A percentile compares a stretch with the other conserved stretches of the same genome.
These are phyloP conservation scores for Podabrus alpinus DNA, from an alignment of 2,888 invertebrate species.

Conservation along the genomic window DNA sequence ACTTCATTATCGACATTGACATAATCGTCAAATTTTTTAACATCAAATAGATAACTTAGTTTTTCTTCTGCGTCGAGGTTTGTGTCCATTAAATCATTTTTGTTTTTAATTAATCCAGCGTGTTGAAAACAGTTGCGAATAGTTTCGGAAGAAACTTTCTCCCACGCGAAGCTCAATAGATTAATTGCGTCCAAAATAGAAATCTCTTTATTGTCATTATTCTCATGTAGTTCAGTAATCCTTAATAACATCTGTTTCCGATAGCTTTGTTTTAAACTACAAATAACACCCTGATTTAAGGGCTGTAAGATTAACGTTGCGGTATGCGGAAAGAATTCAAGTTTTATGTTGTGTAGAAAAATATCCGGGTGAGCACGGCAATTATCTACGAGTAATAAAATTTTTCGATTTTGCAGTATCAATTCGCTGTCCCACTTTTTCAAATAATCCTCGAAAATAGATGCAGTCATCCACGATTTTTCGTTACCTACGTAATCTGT, in stretches of 20 bases:
- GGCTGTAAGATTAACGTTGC: not conserved
- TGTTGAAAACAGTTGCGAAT: not conserved
- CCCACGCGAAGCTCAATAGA: not conserved
- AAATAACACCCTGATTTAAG: not conserved
- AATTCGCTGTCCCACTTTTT: slow-evolving; percentile 32
- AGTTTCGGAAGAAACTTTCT: not conserved
- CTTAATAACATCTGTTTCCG: not conserved
- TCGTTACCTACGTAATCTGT: slow-evolving; percentile 28
- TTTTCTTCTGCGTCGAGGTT: not conserved
- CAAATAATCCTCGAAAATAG: slow-evolving; percentile 27
- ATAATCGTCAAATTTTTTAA: not conserved
- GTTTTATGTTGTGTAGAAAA: not conserved
- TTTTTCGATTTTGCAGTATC: slow-evolving; percentile 30
- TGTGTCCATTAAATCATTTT: not conserved
- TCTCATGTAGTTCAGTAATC: not conserved
- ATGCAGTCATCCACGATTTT: slow-evolving; percentile 29
- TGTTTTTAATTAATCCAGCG: not conserved
- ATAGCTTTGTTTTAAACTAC: not conserved
- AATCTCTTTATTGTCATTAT: not conserved
- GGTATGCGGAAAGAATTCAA: not conserved
- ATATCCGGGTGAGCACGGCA: slow-evolving; percentile 29
- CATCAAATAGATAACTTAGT: not conserved
- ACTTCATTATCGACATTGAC: not conserved
- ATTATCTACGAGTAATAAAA: slow-evolving; percentile 27
- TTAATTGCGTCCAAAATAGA: not conserved